phyloP scores from a whole-genome alignment of 2,113 vertebrate species.

The Xiphophorus couchianus region DNA sequence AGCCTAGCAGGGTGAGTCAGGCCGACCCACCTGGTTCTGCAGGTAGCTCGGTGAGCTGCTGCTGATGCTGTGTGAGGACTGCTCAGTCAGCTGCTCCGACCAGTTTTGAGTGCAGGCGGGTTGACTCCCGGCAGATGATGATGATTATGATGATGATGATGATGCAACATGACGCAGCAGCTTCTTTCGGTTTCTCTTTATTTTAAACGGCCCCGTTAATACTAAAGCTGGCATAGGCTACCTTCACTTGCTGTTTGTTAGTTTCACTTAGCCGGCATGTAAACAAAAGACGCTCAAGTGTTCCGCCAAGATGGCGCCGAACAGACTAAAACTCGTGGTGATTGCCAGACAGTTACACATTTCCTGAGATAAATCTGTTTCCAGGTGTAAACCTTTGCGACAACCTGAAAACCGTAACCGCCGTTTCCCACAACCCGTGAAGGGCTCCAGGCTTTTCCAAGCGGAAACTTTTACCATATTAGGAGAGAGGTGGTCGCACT shows the following conservation, averaged over 20 bases:
- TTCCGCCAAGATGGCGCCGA: too few relatives aligned
- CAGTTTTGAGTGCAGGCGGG: neutral
- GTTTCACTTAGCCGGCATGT: neutral
- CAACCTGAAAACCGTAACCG: neutral
- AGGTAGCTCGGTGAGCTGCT: conserved; percentile 21
- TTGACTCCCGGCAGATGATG: neutral
- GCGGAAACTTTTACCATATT: conserved; percentile 39
- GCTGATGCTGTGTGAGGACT: neutral
- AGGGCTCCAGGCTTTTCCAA: neutral
- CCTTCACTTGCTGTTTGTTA: conserved; percentile 5
- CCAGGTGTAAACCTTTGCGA: neutral
- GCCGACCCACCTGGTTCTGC: neutral
- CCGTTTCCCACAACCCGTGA: accelerated
- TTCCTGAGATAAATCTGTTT: neutral
- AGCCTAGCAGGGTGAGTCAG: neutral
- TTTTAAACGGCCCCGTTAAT: conserved; percentile 65
- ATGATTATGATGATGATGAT: conserved; percentile 42
- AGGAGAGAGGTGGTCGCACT: neutral
- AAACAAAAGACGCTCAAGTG: neutral
- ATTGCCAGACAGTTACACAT: neutral
- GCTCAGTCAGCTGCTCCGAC: accelerated
- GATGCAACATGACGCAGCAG: conserved; percentile 3
- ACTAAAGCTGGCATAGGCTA: neutral
- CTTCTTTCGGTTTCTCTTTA: conserved; percentile 81
- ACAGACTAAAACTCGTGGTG: neutral